These are phyloP conservation scores for Dreissena polymorpha DNA, from an alignment of 1,140 invertebrate genomes.

Conservation along the genomic window DNA sequence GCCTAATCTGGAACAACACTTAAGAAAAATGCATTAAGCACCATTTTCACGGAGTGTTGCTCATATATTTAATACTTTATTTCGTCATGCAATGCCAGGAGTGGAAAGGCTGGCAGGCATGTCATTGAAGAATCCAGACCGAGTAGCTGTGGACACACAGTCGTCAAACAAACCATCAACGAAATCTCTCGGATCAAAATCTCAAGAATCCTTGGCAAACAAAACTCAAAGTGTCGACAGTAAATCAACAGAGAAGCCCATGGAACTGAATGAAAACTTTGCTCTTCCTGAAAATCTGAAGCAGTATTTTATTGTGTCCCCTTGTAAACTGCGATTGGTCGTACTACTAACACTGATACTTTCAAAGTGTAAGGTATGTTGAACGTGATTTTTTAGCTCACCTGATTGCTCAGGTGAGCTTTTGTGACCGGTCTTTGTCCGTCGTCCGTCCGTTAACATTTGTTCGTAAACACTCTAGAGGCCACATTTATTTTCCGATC, in stretches of 20 bases:
- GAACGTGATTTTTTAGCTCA: not conserved
- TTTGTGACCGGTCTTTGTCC: too few species aligned
- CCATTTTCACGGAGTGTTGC: too few species aligned
- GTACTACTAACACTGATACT: constrained; percentile 91
- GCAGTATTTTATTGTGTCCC: constrained; percentile 91
- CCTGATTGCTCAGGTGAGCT: too few species aligned
- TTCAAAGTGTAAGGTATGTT: constrained; percentile 85
- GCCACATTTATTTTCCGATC: too few species aligned
- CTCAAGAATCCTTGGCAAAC: not conserved
- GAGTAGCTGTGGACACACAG: constrained; percentile 64
- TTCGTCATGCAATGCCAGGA: constrained; percentile 75
- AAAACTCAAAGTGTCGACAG: not conserved
- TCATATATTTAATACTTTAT: too few species aligned
- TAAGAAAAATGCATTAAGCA: too few species aligned
- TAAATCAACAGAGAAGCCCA: not conserved
- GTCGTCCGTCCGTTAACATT: too few species aligned
- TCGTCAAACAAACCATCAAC: not conserved
- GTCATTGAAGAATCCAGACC: constrained; percentile 88
- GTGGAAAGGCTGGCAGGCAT: constrained; percentile 94
- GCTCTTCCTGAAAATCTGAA: constrained; percentile 90
- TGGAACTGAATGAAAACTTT: constrained; percentile 76
- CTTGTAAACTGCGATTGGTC: constrained; percentile 92
- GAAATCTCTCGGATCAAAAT: not conserved
- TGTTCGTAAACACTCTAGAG: too few species aligned
- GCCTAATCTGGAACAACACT: too few species aligned